These are phyloP conservation scores for Nasonia longicornis DNA, from an alignment of 1,140 invertebrate species.

Conservation along the genomic window DNA sequence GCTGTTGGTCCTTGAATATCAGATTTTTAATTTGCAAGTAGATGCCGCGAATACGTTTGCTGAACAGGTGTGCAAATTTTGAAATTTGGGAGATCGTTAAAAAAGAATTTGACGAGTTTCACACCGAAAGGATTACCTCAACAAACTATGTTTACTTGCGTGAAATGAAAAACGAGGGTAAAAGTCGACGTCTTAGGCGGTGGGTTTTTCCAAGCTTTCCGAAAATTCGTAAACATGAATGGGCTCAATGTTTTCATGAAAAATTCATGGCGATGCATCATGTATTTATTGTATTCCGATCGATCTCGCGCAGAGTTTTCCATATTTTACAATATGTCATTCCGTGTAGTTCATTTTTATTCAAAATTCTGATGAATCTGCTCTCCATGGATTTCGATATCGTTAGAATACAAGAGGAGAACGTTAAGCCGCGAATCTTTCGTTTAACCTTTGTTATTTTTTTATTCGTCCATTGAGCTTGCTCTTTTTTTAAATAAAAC, in stretches of 20 bases:
- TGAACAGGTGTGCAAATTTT: too few relatives aligned
- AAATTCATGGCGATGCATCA: neutral
- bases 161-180: too few relatives aligned
- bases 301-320: neutral
- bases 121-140: too few relatives aligned
- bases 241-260: neutral
- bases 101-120: too few relatives aligned
- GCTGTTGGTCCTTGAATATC: neutral
- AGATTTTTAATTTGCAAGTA: conserved; percentile 12
- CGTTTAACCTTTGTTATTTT: too few relatives aligned
- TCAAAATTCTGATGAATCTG: neutral
- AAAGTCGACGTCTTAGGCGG: too few relatives aligned
- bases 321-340: conserved; percentile 1
- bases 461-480: too few relatives aligned
- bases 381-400: neutral
- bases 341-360: neutral
- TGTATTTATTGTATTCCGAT: conserved; percentile 10
- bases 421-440: too few relatives aligned
- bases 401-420: too few relatives aligned
- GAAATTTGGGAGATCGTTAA: too few relatives aligned
- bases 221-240: neutral
- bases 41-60: neutral
- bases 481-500: too few relatives aligned
- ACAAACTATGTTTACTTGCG: too few relatives aligned
- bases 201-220: neutral